Evolutionary conservation across 2,113 vertebrate species (phyloP).

Genomic region (Cyprinodon variegatus): DNA sequence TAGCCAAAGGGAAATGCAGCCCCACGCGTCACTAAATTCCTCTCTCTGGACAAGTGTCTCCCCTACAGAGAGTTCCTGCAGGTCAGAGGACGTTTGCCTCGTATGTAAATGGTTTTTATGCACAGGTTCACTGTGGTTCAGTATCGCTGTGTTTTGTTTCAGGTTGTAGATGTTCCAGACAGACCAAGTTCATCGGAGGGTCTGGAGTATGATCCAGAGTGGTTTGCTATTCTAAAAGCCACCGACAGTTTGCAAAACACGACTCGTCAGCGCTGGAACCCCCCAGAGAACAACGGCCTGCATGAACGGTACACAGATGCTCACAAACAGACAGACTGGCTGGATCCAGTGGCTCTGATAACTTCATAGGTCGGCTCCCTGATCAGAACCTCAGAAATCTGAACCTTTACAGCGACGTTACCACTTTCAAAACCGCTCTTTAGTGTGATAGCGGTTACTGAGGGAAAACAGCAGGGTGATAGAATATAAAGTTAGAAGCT

Average conservation of each 20-base stretch:
- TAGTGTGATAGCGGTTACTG: background rate
- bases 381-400: background rate
- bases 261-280: constrained; percentile 84
- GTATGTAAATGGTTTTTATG: background rate
- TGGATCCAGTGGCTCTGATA: no score
- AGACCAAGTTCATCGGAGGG: constrained; percentile 84
- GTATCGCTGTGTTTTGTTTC: constrained; percentile 10
- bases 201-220: constrained; percentile 93
- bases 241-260: constrained; percentile 87
- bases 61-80: constrained; percentile 95
- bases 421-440: background rate
- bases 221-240: constrained; percentile 91
- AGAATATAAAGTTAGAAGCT: background rate
- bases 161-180: constrained; percentile 88
- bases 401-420: background rate
- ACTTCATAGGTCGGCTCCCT: background rate
- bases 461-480: background rate
- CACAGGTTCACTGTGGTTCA: background rate
- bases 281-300: constrained; percentile 92
- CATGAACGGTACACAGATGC: constrained; percentile 79
- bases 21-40: constrained; percentile 91
- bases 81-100: constrained; percentile 74
- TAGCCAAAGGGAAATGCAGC: constrained; percentile 78
- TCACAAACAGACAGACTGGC: background rate
- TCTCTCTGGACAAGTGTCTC: constrained; percentile 97